Conservation (phyloP, 2,113 vertebrate genomes). For the Hippocampus zosterae region DNA sequence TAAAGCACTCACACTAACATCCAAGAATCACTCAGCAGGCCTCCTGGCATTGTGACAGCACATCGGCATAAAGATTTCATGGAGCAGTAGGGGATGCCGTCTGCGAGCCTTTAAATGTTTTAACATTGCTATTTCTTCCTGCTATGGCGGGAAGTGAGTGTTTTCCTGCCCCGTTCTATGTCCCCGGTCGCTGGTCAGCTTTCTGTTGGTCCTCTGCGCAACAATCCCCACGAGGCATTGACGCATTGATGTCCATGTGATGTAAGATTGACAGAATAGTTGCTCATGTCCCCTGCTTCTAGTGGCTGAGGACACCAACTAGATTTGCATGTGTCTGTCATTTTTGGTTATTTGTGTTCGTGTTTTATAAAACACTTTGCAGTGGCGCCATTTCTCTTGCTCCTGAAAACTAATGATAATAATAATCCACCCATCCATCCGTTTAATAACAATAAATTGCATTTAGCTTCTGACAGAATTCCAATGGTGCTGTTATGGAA, state of each 20-base stretch:
- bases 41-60: constrained; percentile 32
- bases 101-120: constrained; percentile 62
- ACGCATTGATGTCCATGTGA: constrained; percentile 30
- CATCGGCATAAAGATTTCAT: constrained; percentile 60
- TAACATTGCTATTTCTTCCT: constrained; percentile 55
- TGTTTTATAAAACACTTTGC: neutral
- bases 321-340: neutral
- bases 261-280: constrained; percentile 37
- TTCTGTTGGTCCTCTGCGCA: constrained; percentile 27
- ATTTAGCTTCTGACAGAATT: neutral
- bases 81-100: constrained; percentile 41
- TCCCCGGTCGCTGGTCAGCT: constrained; percentile 32
- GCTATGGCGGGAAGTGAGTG: constrained; percentile 17
- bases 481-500: neutral
- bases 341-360: neutral
- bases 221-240: constrained; percentile 32
- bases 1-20: constrained; percentile 13
- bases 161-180: constrained; percentile 46
- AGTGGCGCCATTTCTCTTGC: neutral
- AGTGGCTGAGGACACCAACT: neutral
- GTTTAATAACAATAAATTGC: neutral
- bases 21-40: constrained; percentile 18
- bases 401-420: neutral
- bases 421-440: too few species aligned
- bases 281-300: neutral